Percentiles rank a stretch among this genome's conserved stretches.
Evolutionary conservation across 2,113 vertebrate genomes (phyloP).

Genomic region (Ceratotherium simum): DNA sequence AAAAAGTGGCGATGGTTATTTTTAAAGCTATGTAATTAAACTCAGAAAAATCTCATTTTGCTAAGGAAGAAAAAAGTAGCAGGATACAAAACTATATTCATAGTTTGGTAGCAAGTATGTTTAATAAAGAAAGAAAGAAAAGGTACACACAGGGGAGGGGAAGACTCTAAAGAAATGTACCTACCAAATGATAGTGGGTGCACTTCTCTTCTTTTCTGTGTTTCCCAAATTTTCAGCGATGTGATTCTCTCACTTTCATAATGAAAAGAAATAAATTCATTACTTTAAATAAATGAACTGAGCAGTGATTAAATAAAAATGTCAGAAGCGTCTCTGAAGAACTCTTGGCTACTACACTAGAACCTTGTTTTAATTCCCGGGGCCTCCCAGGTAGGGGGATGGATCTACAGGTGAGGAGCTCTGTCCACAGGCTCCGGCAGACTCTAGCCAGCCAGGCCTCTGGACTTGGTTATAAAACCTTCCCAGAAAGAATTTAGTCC

Average conservation of each 20-base stretch:
- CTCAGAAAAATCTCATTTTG: not conserved
- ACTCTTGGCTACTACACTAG: not conserved
- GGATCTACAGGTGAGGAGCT: rapidly evolving
- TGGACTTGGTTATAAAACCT: not conserved
- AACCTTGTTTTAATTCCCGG: not conserved
- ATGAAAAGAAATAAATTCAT: slow-evolving; percentile 38
- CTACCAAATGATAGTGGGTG: not conserved
- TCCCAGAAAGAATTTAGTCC: not conserved
- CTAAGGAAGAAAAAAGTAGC: not conserved
- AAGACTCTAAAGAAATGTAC: not conserved
- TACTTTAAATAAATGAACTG: slow-evolving; percentile 31
- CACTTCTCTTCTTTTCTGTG: not conserved
- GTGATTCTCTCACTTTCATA: slow-evolving; percentile 20
- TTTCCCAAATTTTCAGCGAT: not conserved
- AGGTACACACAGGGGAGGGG: not conserved
- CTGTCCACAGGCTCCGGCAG: not conserved
- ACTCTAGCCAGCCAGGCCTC: not conserved
- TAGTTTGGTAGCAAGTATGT: not conserved
- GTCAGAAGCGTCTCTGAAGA: not conserved
- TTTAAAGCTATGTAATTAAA: slow-evolving; percentile 59
- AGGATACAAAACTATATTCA: slow-evolving; percentile 28
- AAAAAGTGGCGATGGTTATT: not conserved
- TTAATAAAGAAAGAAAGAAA: not conserved
- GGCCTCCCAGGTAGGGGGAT: not conserved
- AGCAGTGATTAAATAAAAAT: slow-evolving; percentile 16